A percentile compares a stretch with the other conserved stretches of the same genome.
phyloP scores from a whole-genome alignment of 2,113 vertebrate species.

The Brachypodius melanocephalos region DNA sequence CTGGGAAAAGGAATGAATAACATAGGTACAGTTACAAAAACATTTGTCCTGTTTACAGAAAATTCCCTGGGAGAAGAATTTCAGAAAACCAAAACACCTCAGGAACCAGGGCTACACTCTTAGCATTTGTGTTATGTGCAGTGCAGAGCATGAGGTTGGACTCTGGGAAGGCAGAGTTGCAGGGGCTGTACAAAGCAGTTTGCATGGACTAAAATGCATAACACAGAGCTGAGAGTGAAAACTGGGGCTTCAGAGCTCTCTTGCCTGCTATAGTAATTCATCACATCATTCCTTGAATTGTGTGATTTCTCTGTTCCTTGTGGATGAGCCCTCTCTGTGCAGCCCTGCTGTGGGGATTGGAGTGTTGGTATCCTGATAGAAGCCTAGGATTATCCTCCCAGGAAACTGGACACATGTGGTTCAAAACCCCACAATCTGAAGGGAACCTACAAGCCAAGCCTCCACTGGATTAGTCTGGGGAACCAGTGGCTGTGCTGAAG shows the following conservation, averaged over 20 bases:
- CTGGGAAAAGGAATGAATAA: too few relatives aligned
- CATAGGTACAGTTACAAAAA: too few relatives aligned
- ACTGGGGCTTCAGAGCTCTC: not conserved
- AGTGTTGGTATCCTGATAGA: not conserved
- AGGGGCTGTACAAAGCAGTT: not conserved
- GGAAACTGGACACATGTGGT: not conserved
- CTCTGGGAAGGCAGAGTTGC: not conserved
- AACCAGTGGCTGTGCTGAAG: not conserved
- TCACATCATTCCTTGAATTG: not conserved
- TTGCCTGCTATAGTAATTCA: not conserved
- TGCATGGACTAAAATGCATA: not conserved
- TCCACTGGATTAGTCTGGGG: not conserved
- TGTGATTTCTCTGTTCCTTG: not conserved
- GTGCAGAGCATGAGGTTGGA: not conserved
- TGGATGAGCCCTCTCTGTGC: not conserved
- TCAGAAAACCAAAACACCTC: too few relatives aligned
- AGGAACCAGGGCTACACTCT: too few relatives aligned
- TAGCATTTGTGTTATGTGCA: not conserved
- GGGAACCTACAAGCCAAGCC: not conserved
- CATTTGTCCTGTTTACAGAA: too few relatives aligned
- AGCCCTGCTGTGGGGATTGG: not conserved
- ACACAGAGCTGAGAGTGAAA: not conserved
- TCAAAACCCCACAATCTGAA: not conserved
- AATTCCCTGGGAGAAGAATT: too few relatives aligned
- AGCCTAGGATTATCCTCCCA: not conserved